Percentiles rank a stretch among this genome's conserved stretches.
Evolutionary conservation across 2,888 invertebrate species (phyloP).

Genomic region (Sarcophaga variegata): DNA sequence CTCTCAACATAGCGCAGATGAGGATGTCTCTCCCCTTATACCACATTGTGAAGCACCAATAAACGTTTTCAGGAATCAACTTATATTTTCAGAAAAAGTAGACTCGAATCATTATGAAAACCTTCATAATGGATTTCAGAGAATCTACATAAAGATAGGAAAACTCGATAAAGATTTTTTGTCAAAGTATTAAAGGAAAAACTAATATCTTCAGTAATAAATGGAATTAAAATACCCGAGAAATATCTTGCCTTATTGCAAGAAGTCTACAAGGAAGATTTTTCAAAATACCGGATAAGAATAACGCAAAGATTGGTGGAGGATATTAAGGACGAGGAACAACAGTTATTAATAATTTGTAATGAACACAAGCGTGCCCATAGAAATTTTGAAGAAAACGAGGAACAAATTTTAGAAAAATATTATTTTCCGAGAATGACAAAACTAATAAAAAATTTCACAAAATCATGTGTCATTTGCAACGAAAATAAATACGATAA

Average conservation of each 20-base stretch:
- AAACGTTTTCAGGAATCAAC: conserved; percentile 37
- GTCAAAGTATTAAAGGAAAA: conserved; percentile 34
- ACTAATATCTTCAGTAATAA: conserved; percentile 40
- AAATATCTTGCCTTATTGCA: conserved; percentile 38
- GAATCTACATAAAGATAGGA: background rate
- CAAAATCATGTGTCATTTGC: conserved; percentile 23
- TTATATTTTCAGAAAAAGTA: conserved; percentile 16
- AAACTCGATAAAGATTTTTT: background rate
- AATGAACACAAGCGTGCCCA: conserved; percentile 48
- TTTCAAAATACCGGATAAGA: conserved; percentile 27
- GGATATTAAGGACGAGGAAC: conserved; percentile 35
- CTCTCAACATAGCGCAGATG: conserved; percentile 26
- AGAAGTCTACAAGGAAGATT: conserved; percentile 34
- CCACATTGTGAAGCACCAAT: conserved; percentile 17
- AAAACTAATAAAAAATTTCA: conserved; percentile 45
- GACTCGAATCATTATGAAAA: background rate
- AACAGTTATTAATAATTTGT: conserved; percentile 31
- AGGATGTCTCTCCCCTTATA: conserved; percentile 6
- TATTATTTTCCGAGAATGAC: conserved; percentile 55
- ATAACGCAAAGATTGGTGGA: conserved; percentile 37
- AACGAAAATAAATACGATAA: conserved; percentile 38
- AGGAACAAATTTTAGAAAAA: conserved; percentile 47
- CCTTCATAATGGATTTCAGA: background rate
- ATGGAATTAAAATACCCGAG: background rate
- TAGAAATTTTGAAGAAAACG: conserved; percentile 45